These are phyloP conservation scores for Podarcis raffonei DNA, from an alignment of 2,113 vertebrate genomes.

Conservation along the genomic window DNA sequence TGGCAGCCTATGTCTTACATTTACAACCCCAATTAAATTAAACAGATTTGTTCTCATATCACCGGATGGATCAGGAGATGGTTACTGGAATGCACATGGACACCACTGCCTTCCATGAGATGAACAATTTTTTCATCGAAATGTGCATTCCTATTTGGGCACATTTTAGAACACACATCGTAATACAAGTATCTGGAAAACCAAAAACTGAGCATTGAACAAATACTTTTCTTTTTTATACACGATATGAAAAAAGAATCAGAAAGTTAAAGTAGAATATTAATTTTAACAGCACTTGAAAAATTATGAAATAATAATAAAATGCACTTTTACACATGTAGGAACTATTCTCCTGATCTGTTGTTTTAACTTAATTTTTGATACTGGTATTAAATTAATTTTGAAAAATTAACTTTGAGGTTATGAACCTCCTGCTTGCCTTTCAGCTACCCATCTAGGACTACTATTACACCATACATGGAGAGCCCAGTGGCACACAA, in stretches of 20 bases:
- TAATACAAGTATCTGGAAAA: not conserved
- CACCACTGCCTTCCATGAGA: not conserved
- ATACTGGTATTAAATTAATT: too few relatives aligned
- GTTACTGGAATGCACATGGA: not conserved
- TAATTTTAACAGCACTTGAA: not conserved
- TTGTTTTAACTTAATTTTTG: too few relatives aligned
- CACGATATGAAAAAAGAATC: not conserved
- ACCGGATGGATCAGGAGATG: not conserved
- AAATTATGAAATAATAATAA: not conserved
- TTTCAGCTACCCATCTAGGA: too few relatives aligned
- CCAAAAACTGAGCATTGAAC: not conserved
- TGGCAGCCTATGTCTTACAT: not conserved
- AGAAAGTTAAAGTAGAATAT: not conserved
- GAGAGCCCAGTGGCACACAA: too few relatives aligned
- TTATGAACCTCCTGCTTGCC: too few relatives aligned
- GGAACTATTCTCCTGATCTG: too few relatives aligned
- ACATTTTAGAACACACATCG: not conserved
- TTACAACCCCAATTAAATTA: not conserved
- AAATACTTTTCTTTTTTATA: not conserved
- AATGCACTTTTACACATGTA: not conserved
- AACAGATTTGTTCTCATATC: not conserved
- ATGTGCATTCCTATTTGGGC: not conserved
- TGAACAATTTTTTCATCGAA: not conserved
- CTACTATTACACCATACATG: too few relatives aligned
- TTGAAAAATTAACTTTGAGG: too few relatives aligned